These are phyloP conservation scores for Agriopis marginaria DNA, from an alignment of 2,888 invertebrate genomes.

Conservation along the genomic window DNA sequence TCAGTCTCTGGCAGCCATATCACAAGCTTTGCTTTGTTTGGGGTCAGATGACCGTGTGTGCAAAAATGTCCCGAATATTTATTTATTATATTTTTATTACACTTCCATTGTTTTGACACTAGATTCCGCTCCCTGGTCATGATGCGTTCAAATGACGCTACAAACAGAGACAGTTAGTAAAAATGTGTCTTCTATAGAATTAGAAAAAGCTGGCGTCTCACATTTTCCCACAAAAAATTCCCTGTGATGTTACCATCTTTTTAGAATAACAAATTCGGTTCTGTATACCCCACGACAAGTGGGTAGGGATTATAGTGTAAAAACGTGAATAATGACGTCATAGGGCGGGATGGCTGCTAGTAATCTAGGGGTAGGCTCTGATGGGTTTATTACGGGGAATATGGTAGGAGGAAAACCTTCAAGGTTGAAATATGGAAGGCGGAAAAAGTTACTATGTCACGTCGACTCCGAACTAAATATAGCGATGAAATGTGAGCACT, in stretches of 20 bases:
- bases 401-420: neutral
- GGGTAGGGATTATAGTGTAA: slow-evolving; percentile 14
- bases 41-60: too few species aligned
- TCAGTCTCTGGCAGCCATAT: too few species aligned
- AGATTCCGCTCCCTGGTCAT: too few species aligned
- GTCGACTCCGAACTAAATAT: neutral
- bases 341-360: slow-evolving; percentile 20
- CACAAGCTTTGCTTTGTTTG: too few species aligned
- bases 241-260: slow-evolving; percentile 20
- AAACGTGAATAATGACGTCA: slow-evolving; percentile 29
- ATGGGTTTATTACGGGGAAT: slow-evolving; percentile 26
- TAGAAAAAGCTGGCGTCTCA: neutral
- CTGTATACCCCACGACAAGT: slow-evolving; percentile 1
- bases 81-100: too few species aligned
- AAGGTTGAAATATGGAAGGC: slow-evolving; percentile 7
- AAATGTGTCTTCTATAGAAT: neutral
- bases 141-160: too few species aligned
- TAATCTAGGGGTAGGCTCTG: slow-evolving; percentile 10
- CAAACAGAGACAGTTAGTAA: too few species aligned
- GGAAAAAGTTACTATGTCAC: slow-evolving; percentile 1
- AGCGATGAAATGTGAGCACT: neutral
- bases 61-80: too few species aligned
- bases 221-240: slow-evolving; percentile 13
- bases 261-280: slow-evolving; percentile 42
- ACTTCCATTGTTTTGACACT: too few species aligned